phyloP scores from a whole-genome alignment of 1,140 invertebrate genomes.

The Heliconius hewitsoni region DNA sequence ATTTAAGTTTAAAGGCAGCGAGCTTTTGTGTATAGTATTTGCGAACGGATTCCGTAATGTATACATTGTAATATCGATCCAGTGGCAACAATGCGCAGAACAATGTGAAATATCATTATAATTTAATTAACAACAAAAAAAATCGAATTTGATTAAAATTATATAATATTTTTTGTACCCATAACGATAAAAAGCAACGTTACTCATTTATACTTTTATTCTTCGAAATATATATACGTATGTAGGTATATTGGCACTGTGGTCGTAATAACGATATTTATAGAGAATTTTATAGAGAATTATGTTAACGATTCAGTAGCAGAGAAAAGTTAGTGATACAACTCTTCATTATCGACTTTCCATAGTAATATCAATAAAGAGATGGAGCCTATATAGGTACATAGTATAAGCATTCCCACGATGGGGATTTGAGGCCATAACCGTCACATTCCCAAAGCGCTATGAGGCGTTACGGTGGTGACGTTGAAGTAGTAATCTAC shows the following conservation, averaged over 20 bases:
- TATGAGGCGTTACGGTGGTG: not conserved
- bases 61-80: conserved; percentile 9
- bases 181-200: too few species aligned
- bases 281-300: too few species aligned
- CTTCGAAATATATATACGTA: too few species aligned
- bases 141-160: not conserved
- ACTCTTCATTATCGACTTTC: not conserved
- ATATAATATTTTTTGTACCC: not conserved
- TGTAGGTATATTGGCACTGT: too few species aligned
- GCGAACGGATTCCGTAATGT: not conserved
- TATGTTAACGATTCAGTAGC: too few species aligned
- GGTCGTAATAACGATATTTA: too few species aligned
- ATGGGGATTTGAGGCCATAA: not conserved
- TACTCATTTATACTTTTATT: too few species aligned
- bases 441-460: not conserved
- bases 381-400: not conserved
- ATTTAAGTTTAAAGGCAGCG: too few species aligned
- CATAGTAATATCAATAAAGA: not conserved
- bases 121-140: not conserved
- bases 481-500: not conserved
- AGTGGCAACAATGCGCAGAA: not conserved
- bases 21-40: too few species aligned
- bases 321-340: too few species aligned
- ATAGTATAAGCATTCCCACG: conserved; percentile 1
- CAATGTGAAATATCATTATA: not conserved